phyloP scores from a whole-genome alignment of 2,888 invertebrate species.

The Watsonalla binaria region DNA sequence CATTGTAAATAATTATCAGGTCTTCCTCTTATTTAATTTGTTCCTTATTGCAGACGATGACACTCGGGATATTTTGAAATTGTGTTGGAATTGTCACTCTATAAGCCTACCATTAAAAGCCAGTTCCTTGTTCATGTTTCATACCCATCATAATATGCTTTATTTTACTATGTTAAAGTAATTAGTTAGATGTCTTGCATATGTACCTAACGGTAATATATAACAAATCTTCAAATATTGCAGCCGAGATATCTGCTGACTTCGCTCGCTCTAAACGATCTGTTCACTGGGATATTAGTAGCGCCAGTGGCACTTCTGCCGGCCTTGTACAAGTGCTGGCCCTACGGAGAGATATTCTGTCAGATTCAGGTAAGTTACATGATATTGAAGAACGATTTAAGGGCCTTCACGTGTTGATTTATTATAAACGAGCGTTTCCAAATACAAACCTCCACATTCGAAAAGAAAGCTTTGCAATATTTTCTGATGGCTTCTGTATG shows the following conservation, averaged over 20 bases:
- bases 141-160: too few relatives aligned
- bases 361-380: conserved; percentile 87
- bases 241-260: conserved; percentile 93
- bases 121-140: too few relatives aligned
- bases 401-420: not conserved
- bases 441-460: not conserved
- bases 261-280: conserved; percentile 91
- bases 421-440: not conserved
- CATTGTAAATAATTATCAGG: not conserved
- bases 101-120: too few relatives aligned
- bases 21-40: not conserved
- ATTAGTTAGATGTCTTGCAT: too few relatives aligned
- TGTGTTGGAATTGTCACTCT: too few relatives aligned
- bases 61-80: too few relatives aligned
- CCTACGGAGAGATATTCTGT: conserved; percentile 93
- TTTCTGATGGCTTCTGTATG: too few relatives aligned
- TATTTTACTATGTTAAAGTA: too few relatives aligned
- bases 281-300: conserved; percentile 91
- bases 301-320: conserved; percentile 92
- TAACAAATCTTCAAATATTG: conserved; percentile 21
- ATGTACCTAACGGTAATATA: not conserved
- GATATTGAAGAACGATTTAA: not conserved
- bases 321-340: conserved; percentile 92
- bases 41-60: too few relatives aligned
- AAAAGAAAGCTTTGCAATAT: too few relatives aligned